Base-by-base conservation (phyloP, 2,113 vertebrate species). In the Aptenodytes patagonicus region DNA sequence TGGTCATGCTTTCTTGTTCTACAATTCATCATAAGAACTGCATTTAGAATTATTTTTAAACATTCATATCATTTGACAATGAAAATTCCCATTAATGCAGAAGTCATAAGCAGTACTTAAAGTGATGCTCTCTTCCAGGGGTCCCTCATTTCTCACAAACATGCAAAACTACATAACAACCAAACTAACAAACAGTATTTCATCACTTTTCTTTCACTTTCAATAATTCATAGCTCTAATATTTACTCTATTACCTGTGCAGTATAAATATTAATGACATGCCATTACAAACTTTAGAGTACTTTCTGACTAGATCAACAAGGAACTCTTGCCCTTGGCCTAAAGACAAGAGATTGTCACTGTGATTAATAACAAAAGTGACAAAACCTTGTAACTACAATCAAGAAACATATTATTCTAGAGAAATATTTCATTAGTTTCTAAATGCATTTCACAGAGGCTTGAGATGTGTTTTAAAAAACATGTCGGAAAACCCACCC, bases 171-270 rank as follows among this genome's bases (percentile, higher is more conserved):
- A 84, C 87, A 92, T 58, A 97, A 97, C 87, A 97, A 90, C 94
- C 72, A 95, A 97, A 97, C 98, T 98, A 99, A 98, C 97, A 98
- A 98, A 99, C 97, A 99, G 98, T 98, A 97, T 99, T 98, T 99
- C 98, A 99, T 98, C 98, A 98, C 96, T 98, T 98, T 98, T 97
- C 97, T 98, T 98, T 98, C 96, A 93, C 86, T 98, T 98, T 98
- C 97, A 98, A 99, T 99, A 99, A 99, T 99, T 99, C 98, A 99
- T 99, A 97, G 96, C 95, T 98, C 98, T 99, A 99, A 99, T 99
- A 99, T 99, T 99, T 99, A 99, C 98, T 98, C 97, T 98, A 98
- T 99, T 99, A 99, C 99, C 99, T 99, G 98, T 97, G 97, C 96
- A 98, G 98, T 95, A 98, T 99, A 99, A 99, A 99, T 99, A 99